Evolutionary conservation across 2,797 vertebrate species (phyloP), one percentile per base, ranked within the genome.

Genomic region (Heterohyrax brucei): DNA sequence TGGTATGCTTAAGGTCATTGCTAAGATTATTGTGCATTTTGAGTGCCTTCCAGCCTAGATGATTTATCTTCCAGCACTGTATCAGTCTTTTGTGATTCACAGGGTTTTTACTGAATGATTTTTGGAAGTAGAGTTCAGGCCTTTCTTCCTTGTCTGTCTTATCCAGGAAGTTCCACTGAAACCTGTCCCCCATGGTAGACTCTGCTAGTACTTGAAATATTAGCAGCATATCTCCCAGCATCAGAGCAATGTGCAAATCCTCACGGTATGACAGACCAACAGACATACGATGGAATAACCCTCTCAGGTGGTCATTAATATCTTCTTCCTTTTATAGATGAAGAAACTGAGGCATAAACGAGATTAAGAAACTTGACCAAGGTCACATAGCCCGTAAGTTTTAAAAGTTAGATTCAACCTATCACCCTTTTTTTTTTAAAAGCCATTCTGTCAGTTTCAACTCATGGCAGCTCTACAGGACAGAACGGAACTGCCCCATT

Each of bases 261-360:
- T n/a, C n/a, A 39, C n/a, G 19, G 18, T 72, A 72, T 18, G n/a
- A 72, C n/a, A 33, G 19, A 39, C n/a, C 6, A 4, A 18, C 68
- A 72, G 68, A 72, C 13, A 18, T 1, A 28, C 3, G n/a, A 18
- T 39, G 7, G 33, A 72, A 72, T 33, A 46, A 66, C 26, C 13
- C 16, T 50, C 75, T 87, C 75, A 70, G 87, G 28, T 56, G 1
- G 9, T 21, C 26, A 73, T 46, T 76, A 66, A 88, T 59, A 75
- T 56, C 66, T 44, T 73, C 28, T 13, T 22, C 62, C 61, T 46
- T 44, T 89, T 82, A 75, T 18, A 82, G 61, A 89, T 85, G 26
- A 95, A 87, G 33, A 93, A 89, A 91, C 53, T 66, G 62, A 95
- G 12, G 76, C 66, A 77, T 9, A 44, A 91, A 21, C 39, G 13